Evolutionary conservation across 2,797 vertebrate genomes (phyloP).

Genomic region (Cetoscarus ocellatus): DNA sequence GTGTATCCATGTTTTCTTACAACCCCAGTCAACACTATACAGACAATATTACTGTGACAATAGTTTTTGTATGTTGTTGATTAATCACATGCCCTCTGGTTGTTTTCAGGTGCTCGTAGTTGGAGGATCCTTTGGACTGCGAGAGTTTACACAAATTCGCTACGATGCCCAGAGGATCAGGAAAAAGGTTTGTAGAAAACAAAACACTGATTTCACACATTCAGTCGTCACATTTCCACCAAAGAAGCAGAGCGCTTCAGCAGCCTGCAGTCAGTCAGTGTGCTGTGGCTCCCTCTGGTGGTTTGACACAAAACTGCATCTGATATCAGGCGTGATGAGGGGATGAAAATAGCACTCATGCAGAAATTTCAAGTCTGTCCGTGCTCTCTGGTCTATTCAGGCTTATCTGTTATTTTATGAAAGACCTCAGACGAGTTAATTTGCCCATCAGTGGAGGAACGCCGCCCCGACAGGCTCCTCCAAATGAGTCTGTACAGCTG

Average conservation of each 20-base stretch:
- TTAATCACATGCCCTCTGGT: background rate
- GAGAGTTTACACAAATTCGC: slow-evolving; percentile 94
- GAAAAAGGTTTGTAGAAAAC: slow-evolving; percentile 82
- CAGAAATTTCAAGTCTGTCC: slow-evolving; percentile 1
- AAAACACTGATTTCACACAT: background rate
- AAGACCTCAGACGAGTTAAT: background rate
- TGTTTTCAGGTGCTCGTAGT: slow-evolving; percentile 89
- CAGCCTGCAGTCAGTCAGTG: background rate
- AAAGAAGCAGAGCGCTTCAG: background rate
- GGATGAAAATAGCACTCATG: slow-evolving; percentile 12
- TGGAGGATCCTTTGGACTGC: slow-evolving; percentile 94
- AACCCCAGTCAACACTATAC: no score
- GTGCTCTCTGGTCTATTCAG: background rate
- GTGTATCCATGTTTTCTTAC: no score
- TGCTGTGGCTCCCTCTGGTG: slow-evolving; percentile 55
- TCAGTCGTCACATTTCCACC: background rate
- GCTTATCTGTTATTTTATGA: background rate
- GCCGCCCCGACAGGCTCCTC: slow-evolving; percentile 10
- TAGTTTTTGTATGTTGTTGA: accelerated
- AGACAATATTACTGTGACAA: background rate
- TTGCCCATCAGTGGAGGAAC: background rate
- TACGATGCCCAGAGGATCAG: slow-evolving; percentile 90
- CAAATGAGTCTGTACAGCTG: slow-evolving; percentile 12
- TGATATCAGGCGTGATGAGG: background rate
- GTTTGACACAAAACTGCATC: slow-evolving; percentile 15